Evolutionary conservation across 2,113 vertebrate species (phyloP).

Genomic region (Chloroceryle aenea): DNA sequence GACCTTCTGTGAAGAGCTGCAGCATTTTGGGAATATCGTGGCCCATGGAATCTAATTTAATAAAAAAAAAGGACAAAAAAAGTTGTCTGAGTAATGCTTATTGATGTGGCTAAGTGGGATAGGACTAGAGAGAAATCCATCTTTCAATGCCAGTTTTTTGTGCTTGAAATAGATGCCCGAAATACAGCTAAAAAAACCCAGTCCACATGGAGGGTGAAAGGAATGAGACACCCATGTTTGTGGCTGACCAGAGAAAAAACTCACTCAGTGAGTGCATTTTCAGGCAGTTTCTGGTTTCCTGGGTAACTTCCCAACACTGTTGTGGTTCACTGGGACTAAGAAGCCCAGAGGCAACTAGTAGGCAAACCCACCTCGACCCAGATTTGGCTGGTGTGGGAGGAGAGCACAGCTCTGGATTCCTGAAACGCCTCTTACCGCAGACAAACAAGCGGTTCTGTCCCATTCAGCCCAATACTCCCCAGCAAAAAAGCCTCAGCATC

Average conservation of each 20-base stretch:
- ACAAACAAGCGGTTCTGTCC: background rate
- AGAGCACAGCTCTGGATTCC: background rate
- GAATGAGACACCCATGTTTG: too few relatives aligned
- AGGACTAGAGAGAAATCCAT: background rate
- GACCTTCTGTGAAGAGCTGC: conserved; percentile 81
- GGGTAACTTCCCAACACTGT: background rate
- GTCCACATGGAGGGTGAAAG: background rate
- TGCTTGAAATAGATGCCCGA: background rate
- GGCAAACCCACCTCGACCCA: background rate
- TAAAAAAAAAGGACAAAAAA: background rate
- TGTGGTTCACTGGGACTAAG: background rate
- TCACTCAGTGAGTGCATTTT: background rate
- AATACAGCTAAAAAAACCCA: background rate
- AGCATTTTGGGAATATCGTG: conserved; percentile 86
- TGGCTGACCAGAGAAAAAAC: background rate
- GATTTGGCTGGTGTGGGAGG: background rate
- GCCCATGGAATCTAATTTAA: conserved; percentile 81
- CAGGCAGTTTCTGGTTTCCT: background rate
- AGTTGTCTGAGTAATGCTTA: background rate
- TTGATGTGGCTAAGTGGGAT: rapidly evolving
- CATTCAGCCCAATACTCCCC: rapidly evolving
- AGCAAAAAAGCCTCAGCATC: background rate
- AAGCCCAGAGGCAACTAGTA: rapidly evolving
- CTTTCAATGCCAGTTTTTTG: background rate
- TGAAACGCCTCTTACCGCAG: background rate